phyloP scores from a whole-genome alignment of 2,113 vertebrate species.

The Chrysochloris asiatica region DNA sequence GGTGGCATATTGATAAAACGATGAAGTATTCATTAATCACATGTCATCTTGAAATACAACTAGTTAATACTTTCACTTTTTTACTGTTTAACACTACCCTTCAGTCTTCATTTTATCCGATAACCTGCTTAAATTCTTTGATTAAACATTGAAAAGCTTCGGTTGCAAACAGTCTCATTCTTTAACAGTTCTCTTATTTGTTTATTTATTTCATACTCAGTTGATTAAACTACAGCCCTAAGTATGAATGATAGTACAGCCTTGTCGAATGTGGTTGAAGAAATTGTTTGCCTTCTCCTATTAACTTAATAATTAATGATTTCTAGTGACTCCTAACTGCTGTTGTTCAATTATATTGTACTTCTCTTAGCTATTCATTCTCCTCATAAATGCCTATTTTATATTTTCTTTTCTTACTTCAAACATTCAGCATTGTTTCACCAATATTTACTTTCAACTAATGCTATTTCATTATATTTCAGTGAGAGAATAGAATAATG shows the following conservation, averaged over 20 bases:
- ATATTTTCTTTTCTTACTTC: neutral
- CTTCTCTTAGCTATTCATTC: neutral
- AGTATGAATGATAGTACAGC: neutral
- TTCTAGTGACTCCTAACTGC: neutral
- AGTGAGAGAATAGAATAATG: too few species aligned
- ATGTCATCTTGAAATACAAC: neutral
- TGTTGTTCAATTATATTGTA: neutral
- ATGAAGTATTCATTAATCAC: too few species aligned
- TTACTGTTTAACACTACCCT: neutral
- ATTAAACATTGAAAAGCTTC: too few species aligned
- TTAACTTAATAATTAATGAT: neutral
- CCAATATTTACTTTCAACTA: too few species aligned
- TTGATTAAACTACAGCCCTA: neutral
- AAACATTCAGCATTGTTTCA: neutral
- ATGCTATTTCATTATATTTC: too few species aligned
- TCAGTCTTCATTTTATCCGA: too few species aligned
- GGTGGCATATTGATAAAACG: too few species aligned
- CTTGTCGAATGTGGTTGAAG: neutral
- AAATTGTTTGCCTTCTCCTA: neutral
- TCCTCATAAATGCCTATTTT: neutral
- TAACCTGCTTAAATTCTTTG: neutral
- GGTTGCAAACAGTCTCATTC: neutral
- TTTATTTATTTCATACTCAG: neutral
- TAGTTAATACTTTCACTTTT: neutral
- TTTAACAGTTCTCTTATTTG: neutral